phyloP scores from a whole-genome alignment of 2,113 vertebrate species.

The Poeciliopsis prolifica region DNA sequence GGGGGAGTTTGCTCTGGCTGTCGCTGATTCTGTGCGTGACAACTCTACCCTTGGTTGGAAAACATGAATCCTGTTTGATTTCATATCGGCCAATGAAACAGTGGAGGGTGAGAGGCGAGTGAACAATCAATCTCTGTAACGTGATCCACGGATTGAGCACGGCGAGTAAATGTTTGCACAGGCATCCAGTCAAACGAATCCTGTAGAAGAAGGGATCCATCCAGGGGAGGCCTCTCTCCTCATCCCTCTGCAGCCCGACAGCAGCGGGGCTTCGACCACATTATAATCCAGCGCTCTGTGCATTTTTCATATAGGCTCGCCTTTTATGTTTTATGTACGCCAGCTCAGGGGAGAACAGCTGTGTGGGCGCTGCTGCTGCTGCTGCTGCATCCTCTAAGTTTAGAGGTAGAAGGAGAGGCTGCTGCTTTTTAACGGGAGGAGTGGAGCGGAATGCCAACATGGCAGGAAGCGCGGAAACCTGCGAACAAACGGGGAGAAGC shows the following conservation, averaged over 20 bases:
- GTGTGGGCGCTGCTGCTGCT: conserved; percentile 71
- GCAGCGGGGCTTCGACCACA: conserved; percentile 78
- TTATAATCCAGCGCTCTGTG: conserved; percentile 82
- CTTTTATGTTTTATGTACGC: conserved; percentile 84
- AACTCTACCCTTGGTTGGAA: conserved; percentile 67
- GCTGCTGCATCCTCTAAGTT: conserved; percentile 75
- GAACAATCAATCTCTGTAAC: conserved; percentile 83
- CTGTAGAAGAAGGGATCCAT: conserved; percentile 75
- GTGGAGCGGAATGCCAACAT: conserved; percentile 76
- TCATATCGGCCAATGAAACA: conserved; percentile 76
- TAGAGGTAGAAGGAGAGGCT: conserved; percentile 69
- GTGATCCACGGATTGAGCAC: conserved; percentile 76
- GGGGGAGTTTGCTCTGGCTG: conserved; percentile 30
- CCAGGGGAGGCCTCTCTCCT: conserved; percentile 74
- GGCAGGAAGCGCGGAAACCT: conserved; percentile 57
- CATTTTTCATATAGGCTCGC: conserved; percentile 83
- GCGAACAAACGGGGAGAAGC: conserved; percentile 66
- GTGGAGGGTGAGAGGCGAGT: conserved; percentile 77
- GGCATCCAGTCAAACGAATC: conserved; percentile 78
- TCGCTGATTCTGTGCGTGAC: conserved; percentile 67
- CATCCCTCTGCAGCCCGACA: conserved; percentile 72
- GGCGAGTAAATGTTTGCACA: conserved; percentile 82
- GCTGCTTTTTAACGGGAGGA: conserved; percentile 64
- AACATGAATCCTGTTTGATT: conserved; percentile 74
- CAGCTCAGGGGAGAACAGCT: conserved; percentile 81